Evolutionary conservation across 64 coral and sea anemone genomes (phyloP).

Genomic region (Hydrozoanthus tunicans): DNA sequence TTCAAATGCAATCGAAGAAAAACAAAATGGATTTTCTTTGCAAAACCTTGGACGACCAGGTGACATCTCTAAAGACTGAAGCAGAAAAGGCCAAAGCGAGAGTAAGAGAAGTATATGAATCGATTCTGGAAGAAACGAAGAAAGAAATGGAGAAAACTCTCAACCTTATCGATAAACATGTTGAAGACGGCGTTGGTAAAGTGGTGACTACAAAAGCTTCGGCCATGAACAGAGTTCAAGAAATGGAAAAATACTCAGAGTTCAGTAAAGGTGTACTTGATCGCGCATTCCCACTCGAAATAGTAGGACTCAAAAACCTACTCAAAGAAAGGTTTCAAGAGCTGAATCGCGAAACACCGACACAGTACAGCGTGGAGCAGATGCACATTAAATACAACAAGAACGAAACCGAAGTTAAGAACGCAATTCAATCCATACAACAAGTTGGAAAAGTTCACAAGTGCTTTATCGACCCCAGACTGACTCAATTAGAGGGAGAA

Average conservation of each 20-base stretch:
- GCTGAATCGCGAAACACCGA: neutral
- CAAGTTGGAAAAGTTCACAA: slow-evolving; percentile 21
- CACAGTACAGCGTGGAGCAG: slow-evolving; percentile 3
- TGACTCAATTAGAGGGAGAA: neutral
- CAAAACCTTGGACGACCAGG: slow-evolving; percentile 6
- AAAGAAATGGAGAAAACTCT: neutral
- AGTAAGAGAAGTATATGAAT: neutral
- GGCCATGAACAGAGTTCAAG: neutral
- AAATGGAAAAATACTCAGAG: neutral
- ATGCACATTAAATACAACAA: slow-evolving; percentile 15
- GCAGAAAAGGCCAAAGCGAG: neutral
- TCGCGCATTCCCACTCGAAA: slow-evolving; percentile 22
- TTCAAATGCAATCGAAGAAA: slow-evolving; percentile 35
- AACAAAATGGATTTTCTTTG: slow-evolving; percentile 36
- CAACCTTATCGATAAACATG: neutral
- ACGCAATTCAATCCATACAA: neutral
- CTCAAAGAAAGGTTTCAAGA: slow-evolving; percentile 32
- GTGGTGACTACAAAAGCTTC: neutral
- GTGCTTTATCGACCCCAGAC: neutral
- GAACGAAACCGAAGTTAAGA: neutral
- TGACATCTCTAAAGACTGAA: neutral
- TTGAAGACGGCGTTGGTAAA: neutral
- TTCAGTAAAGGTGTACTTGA: slow-evolving; percentile 30
- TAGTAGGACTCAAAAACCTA: slow-evolving; percentile 16
- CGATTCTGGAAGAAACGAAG: neutral